phyloP scores from a whole-genome alignment of 1,140 invertebrate genomes.

The Atta texana region DNA sequence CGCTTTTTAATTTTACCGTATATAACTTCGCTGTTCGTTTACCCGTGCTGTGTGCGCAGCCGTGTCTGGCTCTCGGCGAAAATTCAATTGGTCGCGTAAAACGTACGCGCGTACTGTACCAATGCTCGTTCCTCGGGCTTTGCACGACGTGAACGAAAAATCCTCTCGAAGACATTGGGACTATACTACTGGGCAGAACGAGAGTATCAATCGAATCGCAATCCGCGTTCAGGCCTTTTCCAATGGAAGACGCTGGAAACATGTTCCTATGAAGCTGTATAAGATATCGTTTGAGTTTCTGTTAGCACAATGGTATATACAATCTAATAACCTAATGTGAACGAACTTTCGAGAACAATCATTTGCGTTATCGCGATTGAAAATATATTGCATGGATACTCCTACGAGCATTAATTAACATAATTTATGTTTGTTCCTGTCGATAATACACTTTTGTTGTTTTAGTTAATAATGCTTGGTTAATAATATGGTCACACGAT shows the following conservation, averaged over 20 bases:
- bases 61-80: slow-evolving; percentile 60
- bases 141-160: slow-evolving; percentile 51
- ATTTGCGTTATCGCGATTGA: slow-evolving; percentile 28
- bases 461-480: slow-evolving; percentile 54
- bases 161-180: slow-evolving; percentile 41
- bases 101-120: slow-evolving; percentile 46
- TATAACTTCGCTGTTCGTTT: slow-evolving; percentile 62
- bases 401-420: slow-evolving; percentile 50
- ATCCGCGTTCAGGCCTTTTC: background rate
- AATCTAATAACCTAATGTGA: slow-evolving; percentile 33
- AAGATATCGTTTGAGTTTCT: slow-evolving; percentile 30
- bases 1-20: slow-evolving; percentile 64
- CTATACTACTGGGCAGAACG: background rate
- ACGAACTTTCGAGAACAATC: background rate
- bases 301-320: slow-evolving; percentile 8
- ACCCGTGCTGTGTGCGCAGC: slow-evolving; percentile 58
- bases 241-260: slow-evolving; percentile 1
- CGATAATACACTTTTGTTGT: slow-evolving; percentile 53
- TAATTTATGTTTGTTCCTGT: slow-evolving; percentile 50
- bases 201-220: slow-evolving; percentile 9
- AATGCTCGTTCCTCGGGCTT: slow-evolving; percentile 50
- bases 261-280: background rate
- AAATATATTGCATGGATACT: slow-evolving; percentile 36
- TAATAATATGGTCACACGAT: slow-evolving; percentile 40
- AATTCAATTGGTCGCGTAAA: slow-evolving; percentile 64